These are phyloP conservation scores for Drusus annulatus DNA, from an alignment of 1,140 invertebrate species.

Conservation along the genomic window DNA sequence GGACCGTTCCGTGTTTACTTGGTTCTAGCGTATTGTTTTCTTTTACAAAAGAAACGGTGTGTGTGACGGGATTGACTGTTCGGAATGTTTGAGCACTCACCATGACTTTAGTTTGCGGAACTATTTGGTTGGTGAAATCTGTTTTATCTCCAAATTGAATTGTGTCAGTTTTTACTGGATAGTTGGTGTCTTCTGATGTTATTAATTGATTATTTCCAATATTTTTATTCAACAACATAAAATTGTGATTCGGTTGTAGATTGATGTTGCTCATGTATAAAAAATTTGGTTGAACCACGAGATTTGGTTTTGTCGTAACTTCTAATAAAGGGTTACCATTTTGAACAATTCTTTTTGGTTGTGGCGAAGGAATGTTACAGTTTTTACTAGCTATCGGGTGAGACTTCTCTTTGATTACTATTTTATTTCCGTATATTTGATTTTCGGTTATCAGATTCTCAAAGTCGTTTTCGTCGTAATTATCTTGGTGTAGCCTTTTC, in stretches of 20 bases:
- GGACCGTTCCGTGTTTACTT: slow-evolving; percentile 61
- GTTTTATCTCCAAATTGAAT: slow-evolving; percentile 21
- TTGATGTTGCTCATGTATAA: slow-evolving; percentile 68
- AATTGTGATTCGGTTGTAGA: slow-evolving; percentile 63
- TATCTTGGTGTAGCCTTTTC: slow-evolving; percentile 67
- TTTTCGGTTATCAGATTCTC: slow-evolving; percentile 72
- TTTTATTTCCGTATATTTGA: slow-evolving; percentile 72
- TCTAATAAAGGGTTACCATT: neutral
- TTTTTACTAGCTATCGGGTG: slow-evolving; percentile 65
- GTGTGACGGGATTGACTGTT: slow-evolving; percentile 57
- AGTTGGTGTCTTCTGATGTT: slow-evolving; percentile 1
- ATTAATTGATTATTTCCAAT: neutral
- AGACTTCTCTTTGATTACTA: slow-evolving; percentile 71
- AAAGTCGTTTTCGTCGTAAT: slow-evolving; percentile 70
- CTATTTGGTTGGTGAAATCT: slow-evolving; percentile 11
- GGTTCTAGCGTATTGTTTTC: slow-evolving; percentile 61
- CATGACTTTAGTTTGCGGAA: slow-evolving; percentile 37
- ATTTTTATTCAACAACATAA: slow-evolving; percentile 41
- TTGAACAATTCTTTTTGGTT: slow-evolving; percentile 5
- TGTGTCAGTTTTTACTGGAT: neutral
- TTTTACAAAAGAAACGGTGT: slow-evolving; percentile 63
- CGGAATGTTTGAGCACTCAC: slow-evolving; percentile 44
- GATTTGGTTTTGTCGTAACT: slow-evolving; percentile 8
- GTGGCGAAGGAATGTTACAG: slow-evolving; percentile 11
- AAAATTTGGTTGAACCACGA: slow-evolving; percentile 66